Base-by-base conservation (phyloP, 2,888 invertebrate species). In the Schrankia costaestrigalis region DNA sequence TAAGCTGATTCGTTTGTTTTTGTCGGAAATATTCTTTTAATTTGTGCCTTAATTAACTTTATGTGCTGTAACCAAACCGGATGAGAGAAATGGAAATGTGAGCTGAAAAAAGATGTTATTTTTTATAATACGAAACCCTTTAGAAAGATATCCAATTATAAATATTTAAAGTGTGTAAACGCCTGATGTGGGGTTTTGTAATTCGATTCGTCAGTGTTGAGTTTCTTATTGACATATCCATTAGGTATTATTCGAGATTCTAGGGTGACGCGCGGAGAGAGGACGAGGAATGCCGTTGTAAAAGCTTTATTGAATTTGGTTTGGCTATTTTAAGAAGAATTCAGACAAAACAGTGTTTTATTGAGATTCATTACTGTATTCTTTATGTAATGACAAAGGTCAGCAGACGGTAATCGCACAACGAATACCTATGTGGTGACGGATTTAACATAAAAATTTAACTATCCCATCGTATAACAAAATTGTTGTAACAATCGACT, bases 161-260 rank as follows among this genome's bases (percentile, higher is more conserved):
- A 79, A 82, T 77, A 79, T 80, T 78, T 73, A 76, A 77, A 74
- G 67, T 71, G 73, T 68, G 61, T 71, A 66, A 67, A 70, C 62
- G 60, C 64, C n/a, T 62, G 60, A 57, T 47, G 59, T 68, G 61
- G 73, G 72, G 67, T 58, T 59, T 59, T 56, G 83, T 82, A 77
- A 83, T 74, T 74, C 68, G 70, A 83, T 77, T 78, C 80, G 57
- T 42, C 55, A 64, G 78, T 75, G 65, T 84, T 62, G 69, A 67
- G 71, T 83, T 84, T 74, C 83, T 66, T 83, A 85, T 84, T 85
- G 83, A 85, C 84, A 72, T 67, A 78, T 73, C 84, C 85, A 85
- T 85, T 82, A 82, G 62, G 65, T 64, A 65, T 63, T 62, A 61
- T 63, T 61, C 60, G 56, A 62, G 65, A n/a, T 59, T 63, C 60